Conservation (phyloP, 2,113 vertebrate genomes). For the Isurus oxyrinchus region DNA sequence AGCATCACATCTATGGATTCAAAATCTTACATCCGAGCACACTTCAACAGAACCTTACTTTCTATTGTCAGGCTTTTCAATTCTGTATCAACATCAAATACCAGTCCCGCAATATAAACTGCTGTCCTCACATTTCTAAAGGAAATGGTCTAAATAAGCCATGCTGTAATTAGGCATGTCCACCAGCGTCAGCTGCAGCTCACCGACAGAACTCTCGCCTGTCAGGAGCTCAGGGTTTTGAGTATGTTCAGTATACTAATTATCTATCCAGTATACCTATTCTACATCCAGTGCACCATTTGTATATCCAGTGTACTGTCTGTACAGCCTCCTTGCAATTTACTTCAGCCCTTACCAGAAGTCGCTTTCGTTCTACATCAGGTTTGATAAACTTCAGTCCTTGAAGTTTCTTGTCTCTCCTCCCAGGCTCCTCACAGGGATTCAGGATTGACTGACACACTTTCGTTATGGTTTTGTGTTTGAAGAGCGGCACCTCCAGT, state of each 20-base stretch:
- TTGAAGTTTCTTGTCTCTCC: slow-evolving; percentile 47
- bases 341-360: slow-evolving; percentile 57
- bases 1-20: not conserved
- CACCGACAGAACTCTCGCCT: not conserved
- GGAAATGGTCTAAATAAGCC: not conserved
- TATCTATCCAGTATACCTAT: not conserved
- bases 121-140: not conserved
- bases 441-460: slow-evolving; percentile 62
- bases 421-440: slow-evolving; percentile 47
- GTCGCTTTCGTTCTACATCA: slow-evolving; percentile 53
- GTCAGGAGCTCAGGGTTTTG: not conserved
- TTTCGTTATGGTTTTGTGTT: slow-evolving; percentile 58
- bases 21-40: not conserved
- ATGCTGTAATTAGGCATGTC: not conserved
- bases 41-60: not conserved
- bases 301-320: not conserved
- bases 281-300: not conserved
- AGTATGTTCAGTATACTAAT: not conserved
- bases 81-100: not conserved
- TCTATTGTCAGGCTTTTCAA: not conserved
- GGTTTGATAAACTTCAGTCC: slow-evolving; percentile 63
- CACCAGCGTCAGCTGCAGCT: not conserved
- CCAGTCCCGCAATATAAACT: not conserved
- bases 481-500: slow-evolving; percentile 57
- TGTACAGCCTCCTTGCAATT: not conserved